phyloP scores from a whole-genome alignment of 2,888 invertebrate genomes.

The Galerucella calmariensis region DNA sequence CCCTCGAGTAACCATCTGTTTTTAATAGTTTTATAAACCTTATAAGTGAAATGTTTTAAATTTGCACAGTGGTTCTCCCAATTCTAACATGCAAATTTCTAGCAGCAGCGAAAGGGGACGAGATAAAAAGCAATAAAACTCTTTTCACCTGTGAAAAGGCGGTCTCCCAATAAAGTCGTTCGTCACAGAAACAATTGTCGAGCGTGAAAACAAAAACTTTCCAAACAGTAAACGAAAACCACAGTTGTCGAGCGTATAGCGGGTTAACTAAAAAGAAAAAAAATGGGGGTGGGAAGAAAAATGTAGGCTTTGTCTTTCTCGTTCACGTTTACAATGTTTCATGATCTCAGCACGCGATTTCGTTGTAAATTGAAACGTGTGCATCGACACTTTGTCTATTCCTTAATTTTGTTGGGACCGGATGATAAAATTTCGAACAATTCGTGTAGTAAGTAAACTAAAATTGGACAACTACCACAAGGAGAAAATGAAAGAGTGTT shows the following conservation, averaged over 20 bases:
- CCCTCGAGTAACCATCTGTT: background rate
- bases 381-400: conserved; percentile 33
- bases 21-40: conserved; percentile 17
- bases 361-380: conserved; percentile 35
- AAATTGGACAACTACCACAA: background rate
- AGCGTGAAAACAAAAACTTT: conserved; percentile 37
- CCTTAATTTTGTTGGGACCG: conserved; percentile 28
- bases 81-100: conserved; percentile 23
- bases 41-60: conserved; percentile 23
- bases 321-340: conserved; percentile 13
- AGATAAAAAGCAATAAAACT: conserved; percentile 32
- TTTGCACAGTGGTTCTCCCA: conserved; percentile 9
- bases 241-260: conserved; percentile 33
- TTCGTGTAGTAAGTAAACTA: background rate
- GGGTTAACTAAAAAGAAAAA: conserved; percentile 29
- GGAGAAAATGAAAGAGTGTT: background rate
- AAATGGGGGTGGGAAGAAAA: conserved; percentile 8
- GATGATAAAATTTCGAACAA: conserved; percentile 26
- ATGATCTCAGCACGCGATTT: conserved; percentile 29
- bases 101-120: conserved; percentile 14
- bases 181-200: conserved; percentile 41
- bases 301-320: conserved; percentile 18
- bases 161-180: conserved; percentile 42
- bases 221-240: conserved; percentile 37
- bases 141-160: conserved; percentile 33